Base-by-base conservation (phyloP, 1,140 invertebrate species). In the Pseudachorutes palmiensis region DNA sequence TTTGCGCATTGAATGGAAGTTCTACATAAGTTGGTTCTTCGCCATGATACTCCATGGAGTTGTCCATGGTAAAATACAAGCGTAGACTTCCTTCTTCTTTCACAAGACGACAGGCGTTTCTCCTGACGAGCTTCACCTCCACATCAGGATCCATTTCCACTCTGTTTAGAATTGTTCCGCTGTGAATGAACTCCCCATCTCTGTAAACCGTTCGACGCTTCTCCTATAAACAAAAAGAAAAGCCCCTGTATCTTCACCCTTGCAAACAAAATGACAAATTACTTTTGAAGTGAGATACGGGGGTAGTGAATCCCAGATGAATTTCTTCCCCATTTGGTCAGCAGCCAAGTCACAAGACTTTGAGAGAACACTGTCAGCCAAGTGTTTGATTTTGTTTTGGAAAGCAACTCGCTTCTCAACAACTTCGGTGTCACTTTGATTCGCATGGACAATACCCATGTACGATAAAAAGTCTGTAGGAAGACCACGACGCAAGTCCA, bases 251-350 rank as follows among this genome's bases (percentile, higher is more conserved):
- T 45, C 36, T 19, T 19, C 9, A 9, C 51, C 24, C 51, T 14
- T 55, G 9, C 9, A 55, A 55, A 55, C 5, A 55, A 55, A 5
- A 9, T 55, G 14, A 55, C 9, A 22, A 55, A 55, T 24, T 16
- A 55, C 51, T 22, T 16, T 55, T 45, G n/a, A 3, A 48, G 79
- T 81, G 0, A 95, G 76, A 41, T 86, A 80, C 0, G 94, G 94
- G 1, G 94, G 94, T 58, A 97, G 76, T n/a, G 87, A 88, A 78
- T 92, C 89, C 73, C 91, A 87, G 70, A 95, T 87, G 70, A 88
- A 91, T 67, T 85, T 82, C 74, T 88, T 91, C 1, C 86, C 88
- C 80, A 95, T 82, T 78, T 90, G 83, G 79, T 97, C 94, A 24
- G 88, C 90, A 28, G 83, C 80, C 79, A 96, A 92, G 49, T 95